Percentiles rank a stretch among this genome's conserved stretches.
Conservation (phyloP, 2,797 vertebrate genomes). For the Dermochelys coriacea region DNA sequence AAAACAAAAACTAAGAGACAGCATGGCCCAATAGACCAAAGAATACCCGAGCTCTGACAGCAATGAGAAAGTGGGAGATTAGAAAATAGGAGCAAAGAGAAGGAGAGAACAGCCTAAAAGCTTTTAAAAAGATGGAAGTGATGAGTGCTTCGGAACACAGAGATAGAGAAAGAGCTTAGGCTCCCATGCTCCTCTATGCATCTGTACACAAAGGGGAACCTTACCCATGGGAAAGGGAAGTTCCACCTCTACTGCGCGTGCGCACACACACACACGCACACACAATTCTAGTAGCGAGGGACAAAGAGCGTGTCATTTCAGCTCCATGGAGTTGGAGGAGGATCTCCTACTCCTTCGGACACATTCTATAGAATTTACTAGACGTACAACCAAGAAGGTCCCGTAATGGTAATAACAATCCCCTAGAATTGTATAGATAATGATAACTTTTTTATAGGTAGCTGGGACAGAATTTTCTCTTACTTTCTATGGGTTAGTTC, state of each 20-base stretch:
- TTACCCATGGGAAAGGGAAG: rapidly evolving
- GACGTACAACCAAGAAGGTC: neutral
- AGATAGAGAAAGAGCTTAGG: neutral
- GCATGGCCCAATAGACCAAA: neutral
- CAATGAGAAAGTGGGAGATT: neutral
- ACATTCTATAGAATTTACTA: neutral
- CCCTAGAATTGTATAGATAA: neutral
- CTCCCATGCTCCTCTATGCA: neutral
- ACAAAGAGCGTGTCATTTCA: rapidly evolving
- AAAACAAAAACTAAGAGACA: neutral
- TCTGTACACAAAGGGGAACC: neutral
- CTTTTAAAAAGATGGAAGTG: neutral
- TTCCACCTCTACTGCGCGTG: neutral
- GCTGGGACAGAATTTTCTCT: neutral
- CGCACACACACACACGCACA: rapidly evolving
- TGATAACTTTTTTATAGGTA: neutral
- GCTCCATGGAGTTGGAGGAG: neutral
- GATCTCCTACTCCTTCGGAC: neutral
- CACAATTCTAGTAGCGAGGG: neutral
- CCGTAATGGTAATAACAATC: neutral
- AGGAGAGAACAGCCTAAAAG: neutral
- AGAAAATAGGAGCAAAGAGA: neutral
- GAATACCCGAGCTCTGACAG: neutral
- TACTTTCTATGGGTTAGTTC: neutral
- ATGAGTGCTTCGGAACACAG: neutral